Base-by-base conservation (phyloP, 2,113 vertebrate genomes). In the Pseudopipra pipra region DNA sequence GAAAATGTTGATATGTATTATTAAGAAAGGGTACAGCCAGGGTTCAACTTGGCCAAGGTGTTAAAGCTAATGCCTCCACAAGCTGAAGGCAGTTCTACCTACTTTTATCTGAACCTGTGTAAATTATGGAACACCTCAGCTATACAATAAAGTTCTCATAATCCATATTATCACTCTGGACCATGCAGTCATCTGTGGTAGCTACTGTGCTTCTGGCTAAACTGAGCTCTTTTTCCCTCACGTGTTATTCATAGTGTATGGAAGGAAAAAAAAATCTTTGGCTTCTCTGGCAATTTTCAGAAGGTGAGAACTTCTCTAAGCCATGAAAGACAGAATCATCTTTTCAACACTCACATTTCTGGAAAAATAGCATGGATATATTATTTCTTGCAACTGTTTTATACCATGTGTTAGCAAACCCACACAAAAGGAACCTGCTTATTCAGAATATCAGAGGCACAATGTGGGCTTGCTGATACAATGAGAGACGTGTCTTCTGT, bases 391-490 rank as follows among this genome's bases (percentile, higher is more conserved):
- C 44, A 81, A 63, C 33, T 56, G 65, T 81, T 95, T 59, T 51
- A 67, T 56, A 85, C 84, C 73, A 44, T 85, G 77, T 91, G 84
- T 41, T 89, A 75, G 27, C 77, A 94, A 95, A 72, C 65, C 81
- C 77, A 95, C 56, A 51, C 73, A 81, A 17, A 44, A 68, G 73
- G 80, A 95, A 89, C 35, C 16, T 81, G 52, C 43, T 72, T 77
- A 31, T 75, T 87, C 80, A 52, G 28, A 92, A 41, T 89, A 84
- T 3, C 76, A 82, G 70, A 81, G 76, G 77, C 24, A n/a, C 18
- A 19, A 49, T 93, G 73, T 67, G 72, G 72, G 67, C 55, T 86
- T 77, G 72, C 72, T 76, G 39, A 43, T 76, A 85, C 25, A 63
- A 89, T 0, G 22, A 83, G 63, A 87, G 54, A 49, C 54, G 6